Percentiles rank a stretch among this genome's conserved stretches.
phyloP scores from a whole-genome alignment of 2,888 invertebrate species.

The Tupiocoris notatus region DNA sequence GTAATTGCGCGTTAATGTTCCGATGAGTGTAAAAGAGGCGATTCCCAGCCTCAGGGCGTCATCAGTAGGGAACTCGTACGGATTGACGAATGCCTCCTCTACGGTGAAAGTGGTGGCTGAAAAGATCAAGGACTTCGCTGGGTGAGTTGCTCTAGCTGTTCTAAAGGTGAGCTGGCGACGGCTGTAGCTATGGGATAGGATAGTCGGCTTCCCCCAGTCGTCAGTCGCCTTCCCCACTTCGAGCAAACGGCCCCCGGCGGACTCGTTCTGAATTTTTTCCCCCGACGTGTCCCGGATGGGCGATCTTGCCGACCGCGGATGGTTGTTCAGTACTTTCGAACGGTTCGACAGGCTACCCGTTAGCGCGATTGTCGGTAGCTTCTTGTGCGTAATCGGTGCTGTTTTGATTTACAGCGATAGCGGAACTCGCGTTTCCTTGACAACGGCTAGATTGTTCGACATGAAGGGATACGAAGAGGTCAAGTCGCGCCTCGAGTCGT shows the following conservation, averaged over 20 bases:
- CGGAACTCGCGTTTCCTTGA: slow-evolving; percentile 18
- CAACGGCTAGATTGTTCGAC: too few relatives aligned
- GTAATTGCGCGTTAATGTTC: not conserved
- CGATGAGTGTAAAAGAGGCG: not conserved
- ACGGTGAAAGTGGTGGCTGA: slow-evolving; percentile 24
- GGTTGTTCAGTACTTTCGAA: slow-evolving; percentile 15
- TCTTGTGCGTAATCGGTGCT: slow-evolving; percentile 12
- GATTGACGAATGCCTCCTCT: not conserved
- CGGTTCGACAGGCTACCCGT: slow-evolving; percentile 1
- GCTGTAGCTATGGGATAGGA: not conserved
- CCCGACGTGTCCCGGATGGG: slow-evolving; percentile 7
- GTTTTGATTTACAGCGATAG: slow-evolving; percentile 8
- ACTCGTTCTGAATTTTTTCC: not conserved
- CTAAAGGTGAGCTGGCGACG: not conserved
- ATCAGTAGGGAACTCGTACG: not conserved
- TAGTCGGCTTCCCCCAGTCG: not conserved
- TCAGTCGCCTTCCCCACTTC: not conserved
- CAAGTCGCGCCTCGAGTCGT: slow-evolving; percentile 58
- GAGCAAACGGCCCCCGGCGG: not conserved
- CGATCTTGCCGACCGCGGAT: slow-evolving; percentile 10
- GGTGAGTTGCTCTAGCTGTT: slow-evolving; percentile 6
- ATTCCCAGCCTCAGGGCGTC: not conserved
- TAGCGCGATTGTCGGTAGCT: not conserved
- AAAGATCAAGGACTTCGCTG: slow-evolving; percentile 32
- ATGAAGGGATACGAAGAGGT: slow-evolving; percentile 57